Evolutionary conservation across 1,140 invertebrate genomes (phyloP), one percentile per base, ranked within the genome.

Genomic region (Plectrocnemia conspersa): DNA sequence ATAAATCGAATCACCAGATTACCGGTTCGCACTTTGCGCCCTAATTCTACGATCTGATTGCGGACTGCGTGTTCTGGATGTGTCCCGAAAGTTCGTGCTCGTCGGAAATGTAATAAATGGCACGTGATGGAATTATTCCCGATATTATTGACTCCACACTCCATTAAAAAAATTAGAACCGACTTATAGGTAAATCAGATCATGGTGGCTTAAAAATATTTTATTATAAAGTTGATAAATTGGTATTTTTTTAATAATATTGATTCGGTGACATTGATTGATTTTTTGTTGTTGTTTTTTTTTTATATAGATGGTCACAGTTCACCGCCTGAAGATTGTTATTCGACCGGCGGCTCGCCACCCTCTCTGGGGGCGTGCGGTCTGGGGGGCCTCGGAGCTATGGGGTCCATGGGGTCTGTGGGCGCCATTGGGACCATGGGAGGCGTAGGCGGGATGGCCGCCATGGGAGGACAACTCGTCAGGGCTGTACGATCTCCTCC

Each of bases 321-420:
- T 41, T 61, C 59, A n/a, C 59, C 59, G 13, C 21, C 38, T 2
- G 59, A 61, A 32, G 59, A 61, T 32, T 61, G 59, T 22, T 61
- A 61, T 21, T 61, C 59, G 19, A 48, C 52, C 4, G 52, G 41
- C 6, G 58, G 54, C 2, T 61, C 59, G 6, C 59, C 59, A 7
- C 59, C 59, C 1, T 57, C 59, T 16, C 13, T 57, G 45, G 55
- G 55, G 22, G 27, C 55, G 40, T 61, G 59, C 52, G 55, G 59
- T 3, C 38, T 61, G 18, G 55, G 59, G 0, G 50, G 42, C 7
- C 23, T 61, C 45, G 50, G 52, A 9, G 23, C 45, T 11, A 54
- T 56, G 52, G 41, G 49, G 3, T 22, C 44, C 32, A 53, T 60
- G 53, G 54, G 58, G 1, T 6, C 33, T 16, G 38, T 60, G 25